Percentiles rank a stretch among this genome's conserved stretches.
Evolutionary conservation across 2,888 invertebrate species (phyloP).

Genomic region (Malacosoma neustria): DNA sequence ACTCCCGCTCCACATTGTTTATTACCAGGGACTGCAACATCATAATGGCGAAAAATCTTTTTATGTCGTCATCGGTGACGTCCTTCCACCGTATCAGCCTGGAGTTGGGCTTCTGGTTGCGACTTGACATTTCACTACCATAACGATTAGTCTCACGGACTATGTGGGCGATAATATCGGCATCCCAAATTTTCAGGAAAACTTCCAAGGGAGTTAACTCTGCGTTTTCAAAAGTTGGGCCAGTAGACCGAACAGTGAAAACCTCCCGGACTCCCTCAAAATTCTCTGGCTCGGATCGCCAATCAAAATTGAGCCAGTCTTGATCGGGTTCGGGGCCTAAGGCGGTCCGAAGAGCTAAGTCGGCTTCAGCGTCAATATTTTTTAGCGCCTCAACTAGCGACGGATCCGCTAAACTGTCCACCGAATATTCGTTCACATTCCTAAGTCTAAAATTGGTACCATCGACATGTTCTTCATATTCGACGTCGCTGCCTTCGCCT

Average conservation of each 20-base stretch:
- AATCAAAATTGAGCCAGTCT: no score
- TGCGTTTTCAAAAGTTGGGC: not conserved
- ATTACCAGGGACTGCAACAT: not conserved
- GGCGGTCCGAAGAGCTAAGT: no score
- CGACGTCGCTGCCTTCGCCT: no score
- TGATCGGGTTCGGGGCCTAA: no score
- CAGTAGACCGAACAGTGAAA: not conserved
- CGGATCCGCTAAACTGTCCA: no score
- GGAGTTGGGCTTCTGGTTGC: not conserved
- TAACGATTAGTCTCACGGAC: not conserved
- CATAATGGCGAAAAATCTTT: not conserved
- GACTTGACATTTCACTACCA: not conserved
- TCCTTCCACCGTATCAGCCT: not conserved
- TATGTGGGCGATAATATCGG: not conserved
- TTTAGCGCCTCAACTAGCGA: no score
- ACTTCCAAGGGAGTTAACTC: not conserved
- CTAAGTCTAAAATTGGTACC: no score
- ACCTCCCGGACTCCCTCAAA: not conserved
- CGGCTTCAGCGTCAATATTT: no score
- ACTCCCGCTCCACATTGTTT: not conserved
- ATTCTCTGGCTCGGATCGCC: not conserved
- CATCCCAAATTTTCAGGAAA: not conserved
- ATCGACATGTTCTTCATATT: no score
- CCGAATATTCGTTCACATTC: no score
- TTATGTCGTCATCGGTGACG: not conserved